phyloP scores from a whole-genome alignment of 2,888 invertebrate species.

The Plebejus anna region DNA sequence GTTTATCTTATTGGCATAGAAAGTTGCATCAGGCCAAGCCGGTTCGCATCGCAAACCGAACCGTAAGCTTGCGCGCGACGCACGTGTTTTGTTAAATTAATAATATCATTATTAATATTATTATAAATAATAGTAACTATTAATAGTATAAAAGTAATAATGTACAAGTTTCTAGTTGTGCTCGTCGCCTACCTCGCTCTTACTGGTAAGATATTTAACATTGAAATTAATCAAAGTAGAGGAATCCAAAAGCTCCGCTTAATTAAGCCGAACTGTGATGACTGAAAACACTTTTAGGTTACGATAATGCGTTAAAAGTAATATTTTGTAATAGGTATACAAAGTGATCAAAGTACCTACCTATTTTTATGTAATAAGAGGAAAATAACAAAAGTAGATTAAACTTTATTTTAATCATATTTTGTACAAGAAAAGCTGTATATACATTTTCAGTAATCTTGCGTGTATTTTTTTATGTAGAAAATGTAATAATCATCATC shows the following conservation, averaged over 20 bases:
- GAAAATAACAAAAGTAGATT: too few species aligned
- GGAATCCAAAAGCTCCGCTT: background rate
- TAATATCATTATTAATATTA: background rate
- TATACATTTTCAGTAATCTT: too few species aligned
- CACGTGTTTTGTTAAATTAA: background rate
- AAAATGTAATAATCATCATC: too few species aligned
- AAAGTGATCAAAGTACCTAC: too few species aligned
- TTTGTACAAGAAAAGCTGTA: too few species aligned
- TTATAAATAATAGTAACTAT: background rate
- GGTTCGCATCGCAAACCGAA: background rate
- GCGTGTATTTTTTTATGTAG: too few species aligned
- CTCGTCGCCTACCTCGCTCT: background rate
- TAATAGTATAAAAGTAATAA: background rate
- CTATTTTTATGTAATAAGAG: too few species aligned
- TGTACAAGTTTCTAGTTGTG: conserved; percentile 14
- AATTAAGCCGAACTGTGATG: background rate
- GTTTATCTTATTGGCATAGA: conserved; percentile 17
- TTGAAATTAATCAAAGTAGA: background rate
- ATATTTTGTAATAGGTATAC: too few species aligned
- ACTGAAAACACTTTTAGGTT: too few species aligned
- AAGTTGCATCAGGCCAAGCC: conserved; percentile 1
- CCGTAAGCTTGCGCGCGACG: background rate
- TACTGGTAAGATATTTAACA: conserved; percentile 1
- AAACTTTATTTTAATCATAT: too few species aligned
- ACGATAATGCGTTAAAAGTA: too few species aligned